Base-by-base conservation (phyloP, 2,113 vertebrate genomes). In the Salvelinus namaycush region DNA sequence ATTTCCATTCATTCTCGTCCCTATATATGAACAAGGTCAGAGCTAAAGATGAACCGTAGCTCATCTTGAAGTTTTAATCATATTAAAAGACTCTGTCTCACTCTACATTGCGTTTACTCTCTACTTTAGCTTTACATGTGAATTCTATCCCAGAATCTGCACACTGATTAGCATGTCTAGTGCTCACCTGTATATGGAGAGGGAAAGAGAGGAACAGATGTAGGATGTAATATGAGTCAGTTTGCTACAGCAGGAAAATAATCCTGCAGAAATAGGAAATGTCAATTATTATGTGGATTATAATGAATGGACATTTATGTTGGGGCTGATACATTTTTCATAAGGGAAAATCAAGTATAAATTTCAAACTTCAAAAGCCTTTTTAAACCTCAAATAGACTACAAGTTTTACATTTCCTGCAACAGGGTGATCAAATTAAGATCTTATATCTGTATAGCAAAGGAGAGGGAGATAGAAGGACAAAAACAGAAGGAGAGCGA, bases 131-230 rank as follows among this genome's bases (percentile, higher is more conserved):
- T 84, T 78, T 54, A 39, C 81, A 67, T 78, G 14, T 59, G 54
- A 67, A 12, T 1, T 71, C 4, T 57, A 24, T 72, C 60, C 73
- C 48, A 4, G 64, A 59, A 72, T 48, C 6, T 80, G 78, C 82
- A 73, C 49, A 75, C 75, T 51, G 67, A 91, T 87, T 90, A 80
- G 79, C 13, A 79, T 89, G 81, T 78, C 31, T 82, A 86, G 80
- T 11, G 0, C n/a, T 76, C 68, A 5, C 77, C 67, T 76, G 27
- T 79, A 72, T 16, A 34, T 6, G 69, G 75, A 81, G 14, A 60
- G 77, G 77, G 1, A 1, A n/a, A 77, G 68, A 26, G 13, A 75
- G 34, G 72, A 39, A 71, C 57, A 44, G 39, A 9, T 44, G 39
- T 11, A 44, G 39, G 39, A 11, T 44, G 7, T 44, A 9, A 44